Conservation (phyloP, 2,113 vertebrate species). For the Electrona antarctica region DNA sequence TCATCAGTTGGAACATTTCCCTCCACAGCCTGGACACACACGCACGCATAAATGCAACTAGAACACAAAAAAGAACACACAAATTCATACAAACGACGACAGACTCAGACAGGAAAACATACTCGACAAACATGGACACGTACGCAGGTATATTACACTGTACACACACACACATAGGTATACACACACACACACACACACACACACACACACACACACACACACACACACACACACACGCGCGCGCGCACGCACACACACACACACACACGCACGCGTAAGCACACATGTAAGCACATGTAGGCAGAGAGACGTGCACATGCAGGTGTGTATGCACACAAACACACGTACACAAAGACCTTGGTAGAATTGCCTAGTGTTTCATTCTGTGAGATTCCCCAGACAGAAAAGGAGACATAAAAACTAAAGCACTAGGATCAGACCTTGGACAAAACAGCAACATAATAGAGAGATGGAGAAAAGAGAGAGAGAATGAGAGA, state of each 20-base stretch:
- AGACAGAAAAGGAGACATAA: slow-evolving; percentile 62
- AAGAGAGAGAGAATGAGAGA: slow-evolving; percentile 48
- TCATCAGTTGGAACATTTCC: slow-evolving; percentile 57
- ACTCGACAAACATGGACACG: background rate
- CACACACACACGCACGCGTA: background rate
- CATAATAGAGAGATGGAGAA: too few species aligned
- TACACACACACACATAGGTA: slow-evolving; percentile 35
- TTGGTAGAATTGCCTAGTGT: slow-evolving; percentile 37
- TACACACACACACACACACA: slow-evolving; percentile 14
- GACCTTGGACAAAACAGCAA: slow-evolving; percentile 58
- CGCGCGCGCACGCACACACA: slow-evolving; percentile 10
- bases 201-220: slow-evolving; percentile 21
- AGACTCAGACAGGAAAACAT: background rate
- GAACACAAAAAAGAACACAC: background rate
- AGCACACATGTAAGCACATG: slow-evolving; percentile 17
- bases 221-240: slow-evolving; percentile 9
- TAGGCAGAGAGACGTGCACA: too few species aligned
- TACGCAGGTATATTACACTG: background rate
- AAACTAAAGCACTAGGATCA: slow-evolving; percentile 67
- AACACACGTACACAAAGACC: slow-evolving; percentile 27
- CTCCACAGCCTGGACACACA: slow-evolving; percentile 22
- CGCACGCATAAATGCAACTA: background rate
- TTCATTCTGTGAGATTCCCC: slow-evolving; percentile 65
- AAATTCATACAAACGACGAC: background rate
- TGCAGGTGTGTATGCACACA: too few species aligned